Base-by-base conservation (phyloP, 1,140 invertebrate species). In the Laupala kohalensis region DNA sequence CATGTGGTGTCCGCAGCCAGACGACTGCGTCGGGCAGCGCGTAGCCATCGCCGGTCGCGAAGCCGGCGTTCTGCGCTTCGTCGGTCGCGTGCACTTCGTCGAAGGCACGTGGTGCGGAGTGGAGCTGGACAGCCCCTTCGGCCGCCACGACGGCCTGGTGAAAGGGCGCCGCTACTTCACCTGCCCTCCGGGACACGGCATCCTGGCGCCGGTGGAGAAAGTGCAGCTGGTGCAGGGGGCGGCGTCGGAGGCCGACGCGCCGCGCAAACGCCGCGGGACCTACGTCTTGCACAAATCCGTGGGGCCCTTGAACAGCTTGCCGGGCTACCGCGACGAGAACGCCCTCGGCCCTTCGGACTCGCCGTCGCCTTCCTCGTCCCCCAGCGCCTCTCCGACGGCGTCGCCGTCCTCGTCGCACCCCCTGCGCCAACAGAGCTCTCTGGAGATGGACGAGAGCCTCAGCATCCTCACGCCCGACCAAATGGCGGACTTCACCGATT, bases 381-480 rank as follows among this genome's bases (percentile, higher is more conserved):
- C 73, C 74, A 79, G 69, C 78, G 80, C 30, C 70, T 72, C 3
- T 26, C 25, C 24, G 29, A 26, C 25, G 68, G 75, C 75, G 30
- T 30, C 75, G 24, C 71, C 77, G 28, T 70, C 78, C 5, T 76
- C 80, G 64, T 80, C 79, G 71, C 79, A 81, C 77, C 9, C 37
- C 19, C 80, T 88, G 19, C 89, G 87, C 77, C 88, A 90, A 77
- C 89, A 92, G 76, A 88, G 89, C 77, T 91, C 89, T 15, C 87
- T 91, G 73, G 91, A 89, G 72, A 78, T 86, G 76, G 89, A 93
- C 78, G 92, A 93, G 75, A 91, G 89, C 76, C 81, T 94, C 72
- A 92, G 92, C 9, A 93, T 94, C 74, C 81, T 94, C 23, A 93
- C 92, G 6, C 91, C 91, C 0, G 91, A 92, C 82, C 92, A 94